A percentile compares a stretch with the other conserved stretches of the same genome.
phyloP scores from a whole-genome alignment of 1,140 invertebrate genomes.

The Spodoptera frugiperda region DNA sequence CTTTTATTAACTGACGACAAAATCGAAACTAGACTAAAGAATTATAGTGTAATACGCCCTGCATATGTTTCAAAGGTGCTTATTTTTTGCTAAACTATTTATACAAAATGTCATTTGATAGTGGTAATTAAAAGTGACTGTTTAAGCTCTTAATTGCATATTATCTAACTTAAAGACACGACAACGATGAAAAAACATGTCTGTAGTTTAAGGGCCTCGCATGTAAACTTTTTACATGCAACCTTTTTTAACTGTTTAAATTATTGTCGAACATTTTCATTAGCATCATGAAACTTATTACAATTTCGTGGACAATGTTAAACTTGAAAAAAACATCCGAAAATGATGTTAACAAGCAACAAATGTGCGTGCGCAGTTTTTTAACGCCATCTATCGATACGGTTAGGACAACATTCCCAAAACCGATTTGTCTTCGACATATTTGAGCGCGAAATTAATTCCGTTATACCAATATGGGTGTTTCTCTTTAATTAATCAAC shows the following conservation, averaged over 20 bases:
- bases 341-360: conserved; percentile 15
- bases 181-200: conserved; percentile 45
- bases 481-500: conserved; percentile 35
- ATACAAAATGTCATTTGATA: conserved; percentile 46
- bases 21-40: not conserved
- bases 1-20: not conserved
- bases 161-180: conserved; percentile 51
- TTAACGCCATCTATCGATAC: not conserved
- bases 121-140: conserved; percentile 54
- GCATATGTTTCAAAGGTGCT: conserved; percentile 36
- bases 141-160: conserved; percentile 54
- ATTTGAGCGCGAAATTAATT: conserved; percentile 18
- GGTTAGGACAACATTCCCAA: not conserved
- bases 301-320: conserved; percentile 13
- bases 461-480: not conserved
- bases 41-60: not conserved
- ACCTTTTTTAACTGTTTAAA: not conserved
- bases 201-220: conserved; percentile 34
- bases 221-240: not conserved
- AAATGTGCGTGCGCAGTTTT: conserved; percentile 3
- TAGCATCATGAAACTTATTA: conserved; percentile 25
- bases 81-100: conserved; percentile 32
- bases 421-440: conserved; percentile 27
- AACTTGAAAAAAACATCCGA: not conserved
- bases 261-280: conserved; percentile 15